A percentile compares a stretch with the other conserved stretches of the same genome.
Conservation (phyloP, 2,797 vertebrate species). For the Karalla daura region DNA sequence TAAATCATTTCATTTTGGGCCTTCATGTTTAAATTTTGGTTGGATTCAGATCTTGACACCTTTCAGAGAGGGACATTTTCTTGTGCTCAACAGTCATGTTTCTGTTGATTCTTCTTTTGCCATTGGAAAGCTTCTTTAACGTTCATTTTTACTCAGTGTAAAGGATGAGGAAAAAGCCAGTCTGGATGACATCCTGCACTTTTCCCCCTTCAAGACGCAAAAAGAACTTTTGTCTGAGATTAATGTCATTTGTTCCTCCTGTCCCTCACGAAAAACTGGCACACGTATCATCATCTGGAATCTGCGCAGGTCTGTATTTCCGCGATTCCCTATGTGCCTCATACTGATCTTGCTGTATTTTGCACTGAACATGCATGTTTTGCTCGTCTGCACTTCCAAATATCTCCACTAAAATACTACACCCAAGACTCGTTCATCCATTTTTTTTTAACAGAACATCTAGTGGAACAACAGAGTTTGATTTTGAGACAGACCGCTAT, state of each 20-base stretch:
- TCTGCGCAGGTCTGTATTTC: slow-evolving; percentile 89
- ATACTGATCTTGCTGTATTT: too few species aligned
- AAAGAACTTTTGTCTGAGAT: slow-evolving; percentile 87
- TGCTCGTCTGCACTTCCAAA: too few species aligned
- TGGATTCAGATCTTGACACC: background rate
- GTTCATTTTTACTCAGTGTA: slow-evolving; percentile 52
- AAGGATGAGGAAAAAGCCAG: slow-evolving; percentile 80
- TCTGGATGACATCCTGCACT: slow-evolving; percentile 87
- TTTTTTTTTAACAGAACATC: slow-evolving; percentile 69
- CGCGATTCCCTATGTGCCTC: too few species aligned
- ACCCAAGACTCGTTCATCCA: too few species aligned
- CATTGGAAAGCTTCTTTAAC: slow-evolving; percentile 63
- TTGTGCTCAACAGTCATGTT: background rate
- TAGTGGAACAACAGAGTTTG: slow-evolving; percentile 86
- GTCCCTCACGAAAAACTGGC: slow-evolving; percentile 79
- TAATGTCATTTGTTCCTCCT: slow-evolving; percentile 73
- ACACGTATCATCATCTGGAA: slow-evolving; percentile 97
- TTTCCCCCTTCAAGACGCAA: slow-evolving; percentile 87
- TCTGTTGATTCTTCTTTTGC: slow-evolving; percentile 1
- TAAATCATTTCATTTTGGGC: background rate
- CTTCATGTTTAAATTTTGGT: background rate
- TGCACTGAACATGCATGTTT: too few species aligned
- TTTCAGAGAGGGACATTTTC: background rate
- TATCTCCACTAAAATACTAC: too few species aligned
- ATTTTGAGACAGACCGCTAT: slow-evolving; percentile 90